Conservation (phyloP, 2,797 vertebrate species). For the Diceros bicornis region DNA sequence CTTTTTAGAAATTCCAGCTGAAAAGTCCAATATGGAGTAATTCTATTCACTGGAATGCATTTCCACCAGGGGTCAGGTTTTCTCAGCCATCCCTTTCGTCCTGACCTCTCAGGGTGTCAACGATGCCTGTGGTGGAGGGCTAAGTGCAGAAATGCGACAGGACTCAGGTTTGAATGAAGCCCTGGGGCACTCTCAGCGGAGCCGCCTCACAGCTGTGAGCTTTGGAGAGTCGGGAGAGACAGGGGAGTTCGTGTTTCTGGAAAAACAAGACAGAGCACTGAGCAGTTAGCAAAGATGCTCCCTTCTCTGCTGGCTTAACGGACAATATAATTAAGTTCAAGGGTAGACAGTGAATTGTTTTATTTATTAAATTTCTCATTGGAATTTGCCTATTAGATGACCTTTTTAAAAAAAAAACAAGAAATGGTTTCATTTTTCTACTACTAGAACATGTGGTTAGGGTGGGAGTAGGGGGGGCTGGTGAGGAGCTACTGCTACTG, state of each 20-base stretch:
- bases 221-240: neutral
- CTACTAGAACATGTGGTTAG: neutral
- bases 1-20: neutral
- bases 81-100: neutral
- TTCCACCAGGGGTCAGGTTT: neutral
- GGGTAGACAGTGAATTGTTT: neutral
- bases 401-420: constrained; percentile 29
- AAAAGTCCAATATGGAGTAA: neutral
- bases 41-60: neutral
- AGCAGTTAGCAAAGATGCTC: neutral
- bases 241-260: neutral
- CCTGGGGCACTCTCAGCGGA: neutral
- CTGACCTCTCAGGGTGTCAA: neutral
- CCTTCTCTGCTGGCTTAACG: neutral
- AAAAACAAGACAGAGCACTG: neutral
- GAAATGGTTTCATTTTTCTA: neutral
- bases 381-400: neutral
- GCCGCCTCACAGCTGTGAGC: neutral
- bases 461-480: fast-evolving
- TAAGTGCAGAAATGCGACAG: neutral
- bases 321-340: neutral
- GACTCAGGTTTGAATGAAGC: neutral
- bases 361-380: neutral
- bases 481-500: neutral
- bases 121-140: neutral